Evolutionary conservation across 2,888 invertebrate species (phyloP), one percentile per base, ranked within the genome.

Genomic region (Drosophila leonis): DNA sequence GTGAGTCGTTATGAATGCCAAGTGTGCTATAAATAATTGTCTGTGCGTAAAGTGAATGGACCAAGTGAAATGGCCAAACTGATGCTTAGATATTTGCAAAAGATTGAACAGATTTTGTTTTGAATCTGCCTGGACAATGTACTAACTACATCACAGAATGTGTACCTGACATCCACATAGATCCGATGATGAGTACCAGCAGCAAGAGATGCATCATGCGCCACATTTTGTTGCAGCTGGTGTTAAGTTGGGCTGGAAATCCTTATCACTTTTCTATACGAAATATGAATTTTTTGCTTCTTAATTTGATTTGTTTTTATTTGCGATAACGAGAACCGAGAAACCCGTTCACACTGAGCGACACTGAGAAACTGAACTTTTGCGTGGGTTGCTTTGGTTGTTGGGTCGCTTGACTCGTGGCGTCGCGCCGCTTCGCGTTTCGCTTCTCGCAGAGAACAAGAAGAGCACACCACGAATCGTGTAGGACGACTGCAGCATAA

Each of bases 321-420:
- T 44, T 42, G 60, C 65, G 52, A 61, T 63, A 65, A 44, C 46
- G 44, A 64, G 66, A 60, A 52, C 41, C 41, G 57, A 49, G 62
- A 68, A 82, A 81, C 73, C 78, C 81, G 83, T 81, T 86, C 81
- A 75, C 83, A 39, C 42, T 56, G 63, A 81, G 67, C 78, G 78
- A 81, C 78, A 69, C 69, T 73, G 82, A 75, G 72, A 76, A 57
- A 82, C 86, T 81, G 64, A 82, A 76, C 63, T 74, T 49, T 83
- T 86, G 86, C 82, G 82, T 82, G 82, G 82, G 82, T 44, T 81
- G 82, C 61, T 75, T 66, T 71, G 64, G 69, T 49, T 70, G 68
- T 65, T 57, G 61, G 51, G 70, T 61, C 62, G 76, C 59, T 65
- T 75, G 54, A 24, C 46, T 39, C 29, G 52, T 61, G 31, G 56